Conservation (phyloP, 2,888 invertebrate species). For the Chrysolina haemoptera region DNA sequence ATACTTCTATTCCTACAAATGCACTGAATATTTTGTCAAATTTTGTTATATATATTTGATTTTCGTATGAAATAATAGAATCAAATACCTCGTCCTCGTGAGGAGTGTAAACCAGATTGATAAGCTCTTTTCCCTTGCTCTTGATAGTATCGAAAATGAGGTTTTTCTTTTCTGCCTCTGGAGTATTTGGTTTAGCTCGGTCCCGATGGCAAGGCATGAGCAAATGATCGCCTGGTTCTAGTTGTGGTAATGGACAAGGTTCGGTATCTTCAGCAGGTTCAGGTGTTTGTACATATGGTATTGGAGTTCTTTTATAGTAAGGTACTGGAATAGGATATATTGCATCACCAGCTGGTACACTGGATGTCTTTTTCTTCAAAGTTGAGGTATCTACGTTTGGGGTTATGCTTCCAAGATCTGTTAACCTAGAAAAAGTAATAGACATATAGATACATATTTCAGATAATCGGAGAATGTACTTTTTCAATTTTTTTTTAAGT, state of each 20-base stretch:
- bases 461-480: too few species aligned
- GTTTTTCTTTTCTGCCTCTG: conserved; percentile 71
- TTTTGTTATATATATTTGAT: too few species aligned
- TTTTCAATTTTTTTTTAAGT: neutral
- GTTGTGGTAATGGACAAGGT: conserved; percentile 69
- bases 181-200: conserved; percentile 43
- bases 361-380: conserved; percentile 75
- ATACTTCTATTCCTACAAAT: too few species aligned
- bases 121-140: conserved; percentile 73
- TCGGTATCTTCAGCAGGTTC: conserved; percentile 59
- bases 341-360: conserved; percentile 70
- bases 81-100: conserved; percentile 67
- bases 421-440: conserved; percentile 72
- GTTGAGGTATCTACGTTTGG: conserved; percentile 69
- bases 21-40: too few species aligned
- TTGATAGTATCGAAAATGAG: conserved; percentile 72
- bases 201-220: conserved; percentile 68
- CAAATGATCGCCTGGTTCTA: conserved; percentile 79
- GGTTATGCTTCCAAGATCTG: conserved; percentile 82
- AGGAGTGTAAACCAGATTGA: conserved; percentile 70
- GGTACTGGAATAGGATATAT: conserved; percentile 66
- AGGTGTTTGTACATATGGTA: conserved; percentile 60
- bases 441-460: neutral
- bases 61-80: too few species aligned
- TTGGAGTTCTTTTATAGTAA: conserved; percentile 59